phyloP scores from a whole-genome alignment of 1,140 invertebrate species.

The Lordiphosa stackelbergi region DNA sequence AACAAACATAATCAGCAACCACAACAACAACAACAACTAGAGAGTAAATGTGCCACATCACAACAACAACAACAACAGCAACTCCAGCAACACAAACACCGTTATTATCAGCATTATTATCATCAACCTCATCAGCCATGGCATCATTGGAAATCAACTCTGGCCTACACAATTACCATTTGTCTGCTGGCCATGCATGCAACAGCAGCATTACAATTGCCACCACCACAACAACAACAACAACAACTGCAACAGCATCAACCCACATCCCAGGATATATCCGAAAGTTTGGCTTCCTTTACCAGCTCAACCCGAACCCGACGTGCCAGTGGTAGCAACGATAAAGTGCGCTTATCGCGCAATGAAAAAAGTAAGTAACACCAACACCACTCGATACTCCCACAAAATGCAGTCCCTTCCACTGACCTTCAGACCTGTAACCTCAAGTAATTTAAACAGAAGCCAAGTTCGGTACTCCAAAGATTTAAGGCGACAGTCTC shows the following conservation, averaged over 20 bases:
- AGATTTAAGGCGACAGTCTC: no score
- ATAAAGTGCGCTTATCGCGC: conserved; percentile 26
- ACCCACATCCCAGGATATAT: conserved; percentile 7
- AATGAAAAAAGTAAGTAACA: conserved; percentile 41
- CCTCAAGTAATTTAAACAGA: no score
- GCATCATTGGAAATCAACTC: conserved; percentile 12
- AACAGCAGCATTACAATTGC: conserved; percentile 7
- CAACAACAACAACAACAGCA: conserved; percentile 19
- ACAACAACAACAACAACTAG: conserved; percentile 18
- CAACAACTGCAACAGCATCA: conserved; percentile 7
- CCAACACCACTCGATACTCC: no score
- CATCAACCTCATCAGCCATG: conserved; percentile 1
- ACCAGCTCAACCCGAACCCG: conserved; percentile 7
- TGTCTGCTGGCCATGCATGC: conserved; percentile 17
- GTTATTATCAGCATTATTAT: conserved; percentile 5
- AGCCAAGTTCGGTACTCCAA: no score
- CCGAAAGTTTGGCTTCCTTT: conserved; percentile 15
- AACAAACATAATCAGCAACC: conserved; percentile 22
- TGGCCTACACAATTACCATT: conserved; percentile 21
- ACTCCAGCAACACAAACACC: background rate
- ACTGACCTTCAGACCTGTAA: no score
- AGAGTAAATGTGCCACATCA: conserved; percentile 4
- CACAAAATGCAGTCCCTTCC: no score
- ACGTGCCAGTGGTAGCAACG: background rate
- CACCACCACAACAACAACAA: conserved; percentile 6